These are phyloP conservation scores for Frankliniella fusca DNA, from an alignment of 2,888 invertebrate species.

Conservation along the genomic window DNA sequence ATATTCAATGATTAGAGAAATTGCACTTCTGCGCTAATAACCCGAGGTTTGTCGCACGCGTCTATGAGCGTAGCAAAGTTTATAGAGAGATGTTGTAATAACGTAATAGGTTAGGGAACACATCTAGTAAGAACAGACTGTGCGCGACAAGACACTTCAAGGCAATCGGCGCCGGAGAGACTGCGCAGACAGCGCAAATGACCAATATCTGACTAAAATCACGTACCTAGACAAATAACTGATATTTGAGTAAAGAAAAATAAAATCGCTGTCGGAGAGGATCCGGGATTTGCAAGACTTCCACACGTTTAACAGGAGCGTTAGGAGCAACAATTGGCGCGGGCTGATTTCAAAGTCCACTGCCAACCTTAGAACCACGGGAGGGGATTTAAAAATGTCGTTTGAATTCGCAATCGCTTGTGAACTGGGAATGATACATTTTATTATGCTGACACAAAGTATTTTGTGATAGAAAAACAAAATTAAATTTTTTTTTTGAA, in stretches of 20 bases:
- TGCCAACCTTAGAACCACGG: neutral
- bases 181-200: no score
- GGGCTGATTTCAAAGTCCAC: neutral
- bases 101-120: neutral
- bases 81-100: no score
- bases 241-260: neutral
- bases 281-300: neutral
- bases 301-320: neutral
- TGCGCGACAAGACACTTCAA: neutral
- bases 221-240: neutral
- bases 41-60: no score
- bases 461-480: no score
- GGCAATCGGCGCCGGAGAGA: neutral
- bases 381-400: neutral
- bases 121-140: neutral
- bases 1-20: no score
- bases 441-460: no score
- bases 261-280: no score
- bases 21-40: no score
- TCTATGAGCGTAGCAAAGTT: no score
- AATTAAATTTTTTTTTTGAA: no score
- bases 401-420: no score
- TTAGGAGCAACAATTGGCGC: slow-evolving; percentile 3
- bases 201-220: neutral
- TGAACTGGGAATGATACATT: no score